Evolutionary conservation across 2,888 invertebrate species (phyloP).

Genomic region (Megamerina dolium): DNA sequence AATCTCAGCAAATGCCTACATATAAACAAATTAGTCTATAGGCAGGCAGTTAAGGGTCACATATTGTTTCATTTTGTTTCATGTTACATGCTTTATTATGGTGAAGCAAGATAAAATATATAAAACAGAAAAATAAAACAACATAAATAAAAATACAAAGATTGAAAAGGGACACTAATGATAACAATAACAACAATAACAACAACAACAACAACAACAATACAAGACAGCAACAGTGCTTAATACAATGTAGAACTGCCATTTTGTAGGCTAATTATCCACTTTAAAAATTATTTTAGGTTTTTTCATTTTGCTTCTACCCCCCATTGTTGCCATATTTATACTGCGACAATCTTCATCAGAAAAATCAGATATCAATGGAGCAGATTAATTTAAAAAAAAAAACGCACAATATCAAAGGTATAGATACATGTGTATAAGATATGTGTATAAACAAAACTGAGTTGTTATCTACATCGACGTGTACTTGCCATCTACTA

Average conservation of each 20-base stretch:
- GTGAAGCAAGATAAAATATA: too few relatives aligned
- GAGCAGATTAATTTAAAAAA: neutral
- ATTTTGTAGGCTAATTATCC: conserved; percentile 30
- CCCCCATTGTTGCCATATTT: neutral
- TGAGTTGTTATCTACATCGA: conserved; percentile 8
- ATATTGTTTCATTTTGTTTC: too few relatives aligned
- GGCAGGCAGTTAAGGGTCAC: too few relatives aligned
- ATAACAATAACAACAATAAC: too few relatives aligned
- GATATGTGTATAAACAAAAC: too few relatives aligned
- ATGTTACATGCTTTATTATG: too few relatives aligned
- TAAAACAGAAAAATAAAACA: too few relatives aligned
- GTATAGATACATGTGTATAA: too few relatives aligned
- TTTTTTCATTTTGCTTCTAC: neutral
- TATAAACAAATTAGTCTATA: too few relatives aligned
- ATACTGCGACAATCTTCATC: neutral
- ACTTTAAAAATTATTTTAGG: conserved; percentile 21
- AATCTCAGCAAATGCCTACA: too few relatives aligned
- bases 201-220: neutral
- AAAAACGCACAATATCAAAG: neutral
- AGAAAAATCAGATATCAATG: neutral
- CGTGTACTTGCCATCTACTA: neutral
- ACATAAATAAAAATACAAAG: too few relatives aligned
- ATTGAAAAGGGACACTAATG: too few relatives aligned
- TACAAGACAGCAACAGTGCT: conserved; percentile 13
- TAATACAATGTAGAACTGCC: conserved; percentile 25